Evolutionary conservation across 2,797 vertebrate species (phyloP).

Genomic region (Botia almorhae): DNA sequence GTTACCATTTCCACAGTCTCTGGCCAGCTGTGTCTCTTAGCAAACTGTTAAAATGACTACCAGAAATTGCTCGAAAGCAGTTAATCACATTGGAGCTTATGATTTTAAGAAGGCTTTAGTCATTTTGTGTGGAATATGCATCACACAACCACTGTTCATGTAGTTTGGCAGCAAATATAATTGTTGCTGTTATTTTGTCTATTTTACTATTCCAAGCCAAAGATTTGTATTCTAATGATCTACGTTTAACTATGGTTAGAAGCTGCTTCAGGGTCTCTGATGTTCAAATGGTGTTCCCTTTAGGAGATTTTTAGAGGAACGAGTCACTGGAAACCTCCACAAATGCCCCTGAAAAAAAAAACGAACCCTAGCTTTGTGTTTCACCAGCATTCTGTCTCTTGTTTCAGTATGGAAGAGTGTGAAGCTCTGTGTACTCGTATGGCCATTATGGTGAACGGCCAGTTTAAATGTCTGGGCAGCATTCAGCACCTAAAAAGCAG

Average conservation of each 20-base stretch:
- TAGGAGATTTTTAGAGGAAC: background rate
- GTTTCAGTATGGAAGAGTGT: conserved; percentile 95
- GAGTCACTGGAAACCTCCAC: no score
- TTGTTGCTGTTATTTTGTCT: background rate
- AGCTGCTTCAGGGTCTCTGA: conserved; percentile 10
- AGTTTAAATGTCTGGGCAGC: conserved; percentile 94
- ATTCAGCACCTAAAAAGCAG: conserved; percentile 94
- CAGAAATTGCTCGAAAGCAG: no score
- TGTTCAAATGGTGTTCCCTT: conserved; percentile 23
- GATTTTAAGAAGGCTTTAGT: background rate
- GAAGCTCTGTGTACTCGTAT: conserved; percentile 96
- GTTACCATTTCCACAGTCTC: no score
- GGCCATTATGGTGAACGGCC: conserved; percentile 98
- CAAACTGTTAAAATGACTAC: no score
- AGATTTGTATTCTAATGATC: conserved; percentile 27
- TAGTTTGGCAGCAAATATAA: conserved; percentile 7
- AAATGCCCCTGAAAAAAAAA: no score
- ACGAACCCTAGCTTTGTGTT: no score
- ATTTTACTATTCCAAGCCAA: conserved; percentile 10
- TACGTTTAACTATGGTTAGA: conserved; percentile 1
- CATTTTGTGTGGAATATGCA: background rate
- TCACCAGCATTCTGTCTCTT: background rate
- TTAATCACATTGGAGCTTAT: no score
- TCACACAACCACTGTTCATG: background rate
- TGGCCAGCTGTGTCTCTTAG: no score